Percentiles rank a stretch among this genome's conserved stretches.
Evolutionary conservation across 2,797 vertebrate genomes (phyloP).

Genomic region (Tapera naevia): DNA sequence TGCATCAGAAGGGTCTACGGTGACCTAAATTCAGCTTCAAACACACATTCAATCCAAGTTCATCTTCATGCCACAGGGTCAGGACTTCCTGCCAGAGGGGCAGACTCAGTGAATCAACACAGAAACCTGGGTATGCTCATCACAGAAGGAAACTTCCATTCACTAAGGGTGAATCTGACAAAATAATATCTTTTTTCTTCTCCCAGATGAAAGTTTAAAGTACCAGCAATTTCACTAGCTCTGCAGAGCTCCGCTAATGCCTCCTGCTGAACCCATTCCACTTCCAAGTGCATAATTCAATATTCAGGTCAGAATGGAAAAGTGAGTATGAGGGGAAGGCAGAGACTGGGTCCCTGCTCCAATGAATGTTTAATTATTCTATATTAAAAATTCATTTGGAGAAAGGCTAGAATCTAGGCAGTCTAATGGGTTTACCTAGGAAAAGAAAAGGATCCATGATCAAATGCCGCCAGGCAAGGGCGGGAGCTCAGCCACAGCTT

Average conservation of each 20-base stretch:
- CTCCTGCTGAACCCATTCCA: background rate
- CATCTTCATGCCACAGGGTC: background rate
- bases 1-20: background rate
- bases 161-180: background rate
- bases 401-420: background rate
- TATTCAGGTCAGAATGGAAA: slow-evolving; percentile 35
- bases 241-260: background rate
- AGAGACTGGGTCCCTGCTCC: background rate
- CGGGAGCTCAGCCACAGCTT: background rate
- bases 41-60: background rate
- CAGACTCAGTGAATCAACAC: background rate
- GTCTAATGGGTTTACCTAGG: background rate
- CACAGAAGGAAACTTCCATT: background rate
- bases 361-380: slow-evolving; percentile 33
- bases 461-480: background rate
- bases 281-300: slow-evolving; percentile 24
- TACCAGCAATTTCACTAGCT: background rate
- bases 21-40: background rate
- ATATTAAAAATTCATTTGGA: slow-evolving; percentile 55
- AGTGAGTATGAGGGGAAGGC: background rate
- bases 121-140: background rate
- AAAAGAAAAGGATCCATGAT: background rate
- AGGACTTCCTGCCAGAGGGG: background rate
- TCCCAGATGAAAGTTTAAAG: background rate
- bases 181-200: background rate